Evolutionary conservation across 2,888 invertebrate species (phyloP).

Genomic region (Amorpha juglandis): DNA sequence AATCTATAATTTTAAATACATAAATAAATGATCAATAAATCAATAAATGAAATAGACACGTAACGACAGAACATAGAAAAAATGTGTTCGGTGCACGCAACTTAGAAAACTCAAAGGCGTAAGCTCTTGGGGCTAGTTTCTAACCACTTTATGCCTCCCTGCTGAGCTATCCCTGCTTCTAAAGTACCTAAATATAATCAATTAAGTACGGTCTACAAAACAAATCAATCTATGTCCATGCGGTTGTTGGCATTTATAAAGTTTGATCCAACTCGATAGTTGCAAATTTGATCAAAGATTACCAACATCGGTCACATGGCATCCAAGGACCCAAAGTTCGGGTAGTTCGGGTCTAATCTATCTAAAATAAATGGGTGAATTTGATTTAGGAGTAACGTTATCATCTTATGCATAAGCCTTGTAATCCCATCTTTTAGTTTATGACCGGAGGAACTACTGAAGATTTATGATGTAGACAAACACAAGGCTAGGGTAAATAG

Average conservation of each 20-base stretch:
- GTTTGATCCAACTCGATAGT: constrained; percentile 4
- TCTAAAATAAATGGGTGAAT: constrained; percentile 8
- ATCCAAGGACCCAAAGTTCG: neutral
- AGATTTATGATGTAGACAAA: neutral
- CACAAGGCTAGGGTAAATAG: neutral
- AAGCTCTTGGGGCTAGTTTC: too few species aligned
- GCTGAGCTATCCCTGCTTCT: too few species aligned
- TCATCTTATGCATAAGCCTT: neutral
- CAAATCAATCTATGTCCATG: constrained; percentile 1
- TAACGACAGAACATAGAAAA: too few species aligned
- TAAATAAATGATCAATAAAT: too few species aligned
- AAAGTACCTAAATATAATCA: too few species aligned
- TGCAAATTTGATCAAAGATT: constrained; percentile 5
- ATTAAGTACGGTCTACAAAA: too few species aligned
- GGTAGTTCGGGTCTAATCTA: constrained; percentile 11
- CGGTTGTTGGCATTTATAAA: neutral
- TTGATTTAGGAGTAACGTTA: constrained; percentile 4
- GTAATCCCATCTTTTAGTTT: neutral
- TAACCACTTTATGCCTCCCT: too few species aligned
- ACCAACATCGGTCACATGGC: constrained; percentile 9
- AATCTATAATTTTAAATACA: too few species aligned
- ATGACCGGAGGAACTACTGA: neutral
- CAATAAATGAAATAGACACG: too few species aligned
- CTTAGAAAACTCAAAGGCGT: too few species aligned
- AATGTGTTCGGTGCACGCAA: too few species aligned